Percentiles rank a stretch among this genome's conserved stretches.
Evolutionary conservation across 2,113 vertebrate genomes (phyloP).

Genomic region (Xerus inauris): DNA sequence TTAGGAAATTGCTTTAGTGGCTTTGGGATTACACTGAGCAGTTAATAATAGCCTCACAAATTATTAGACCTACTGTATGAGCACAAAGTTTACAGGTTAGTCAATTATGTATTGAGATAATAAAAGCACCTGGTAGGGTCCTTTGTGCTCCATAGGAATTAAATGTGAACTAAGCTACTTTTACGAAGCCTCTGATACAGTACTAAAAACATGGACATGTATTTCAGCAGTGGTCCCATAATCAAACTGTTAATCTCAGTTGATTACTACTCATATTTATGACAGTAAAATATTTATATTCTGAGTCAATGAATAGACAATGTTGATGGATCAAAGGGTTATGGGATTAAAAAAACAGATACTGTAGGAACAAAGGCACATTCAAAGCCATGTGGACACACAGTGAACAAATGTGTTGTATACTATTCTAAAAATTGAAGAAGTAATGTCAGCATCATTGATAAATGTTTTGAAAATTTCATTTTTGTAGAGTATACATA

Average conservation of each 20-base stretch:
- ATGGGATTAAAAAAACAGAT: neutral
- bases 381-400: neutral
- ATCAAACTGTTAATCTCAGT: constrained; percentile 40
- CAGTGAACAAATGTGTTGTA: neutral
- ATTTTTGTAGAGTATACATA: neutral
- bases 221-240: neutral
- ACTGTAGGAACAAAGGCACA: neutral
- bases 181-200: neutral
- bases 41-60: neutral
- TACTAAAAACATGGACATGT: neutral
- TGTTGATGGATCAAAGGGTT: neutral
- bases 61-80: neutral
- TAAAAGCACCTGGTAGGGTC: neutral
- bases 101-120: neutral
- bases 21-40: neutral
- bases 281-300: constrained; percentile 44
- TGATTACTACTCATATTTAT: neutral
- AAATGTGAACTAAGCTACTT: neutral
- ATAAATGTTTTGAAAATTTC: neutral
- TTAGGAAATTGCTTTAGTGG: neutral
- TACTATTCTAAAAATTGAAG: neutral
- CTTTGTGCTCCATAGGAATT: neutral
- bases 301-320: constrained; percentile 50
- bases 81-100: neutral
- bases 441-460: neutral